Conservation (phyloP, 2,888 invertebrate genomes). For the Imbricaverruca yamaguchii region DNA sequence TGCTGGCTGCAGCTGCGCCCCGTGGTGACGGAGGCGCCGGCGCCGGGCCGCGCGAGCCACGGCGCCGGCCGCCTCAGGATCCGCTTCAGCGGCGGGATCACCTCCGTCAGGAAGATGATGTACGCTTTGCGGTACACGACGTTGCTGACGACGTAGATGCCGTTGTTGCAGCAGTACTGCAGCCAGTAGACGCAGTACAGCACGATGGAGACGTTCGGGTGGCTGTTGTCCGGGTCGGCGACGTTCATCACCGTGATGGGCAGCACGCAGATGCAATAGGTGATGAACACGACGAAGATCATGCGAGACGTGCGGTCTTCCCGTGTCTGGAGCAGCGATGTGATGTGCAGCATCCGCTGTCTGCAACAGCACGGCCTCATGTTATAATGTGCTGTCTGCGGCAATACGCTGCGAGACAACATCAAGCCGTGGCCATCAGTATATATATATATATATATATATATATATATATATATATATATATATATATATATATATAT, state of each 20-base stretch:
- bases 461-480: no score
- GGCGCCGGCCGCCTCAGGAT: background rate
- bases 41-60: background rate
- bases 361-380: background rate
- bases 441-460: no score
- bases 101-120: constrained; percentile 27
- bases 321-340: constrained; percentile 12
- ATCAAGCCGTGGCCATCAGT: no score
- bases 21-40: background rate
- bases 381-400: no score
- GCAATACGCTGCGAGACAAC: no score
- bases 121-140: constrained; percentile 28
- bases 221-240: constrained; percentile 6
- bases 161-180: constrained; percentile 31
- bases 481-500: no score
- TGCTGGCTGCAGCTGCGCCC: background rate
- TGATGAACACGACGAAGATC: constrained; percentile 28
- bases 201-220: constrained; percentile 25
- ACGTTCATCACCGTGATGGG: constrained; percentile 32
- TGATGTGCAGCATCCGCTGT: background rate
- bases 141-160: constrained; percentile 32
- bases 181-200: constrained; percentile 32
- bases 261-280: constrained; percentile 31
- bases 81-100: background rate
- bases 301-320: constrained; percentile 30